Conservation (phyloP, 2,888 invertebrate species). For the Lasiommata megera region DNA sequence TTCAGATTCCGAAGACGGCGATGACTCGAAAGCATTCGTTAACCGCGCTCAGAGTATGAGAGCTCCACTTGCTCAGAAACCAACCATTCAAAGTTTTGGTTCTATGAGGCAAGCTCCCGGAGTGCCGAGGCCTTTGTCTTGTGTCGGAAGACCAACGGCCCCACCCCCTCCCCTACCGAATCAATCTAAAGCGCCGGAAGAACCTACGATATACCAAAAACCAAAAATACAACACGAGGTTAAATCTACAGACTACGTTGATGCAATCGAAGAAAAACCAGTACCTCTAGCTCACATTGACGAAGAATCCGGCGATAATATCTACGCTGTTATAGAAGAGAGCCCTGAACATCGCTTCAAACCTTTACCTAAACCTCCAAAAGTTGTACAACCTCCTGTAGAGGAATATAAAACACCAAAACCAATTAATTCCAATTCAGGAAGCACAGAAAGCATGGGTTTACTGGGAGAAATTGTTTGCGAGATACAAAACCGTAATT, state of each 20-base stretch:
- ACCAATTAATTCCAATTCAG: slow-evolving; percentile 65
- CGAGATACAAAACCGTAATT: slow-evolving; percentile 92
- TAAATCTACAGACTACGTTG: slow-evolving; percentile 85
- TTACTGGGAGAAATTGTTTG: slow-evolving; percentile 92
- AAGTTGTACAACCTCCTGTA: slow-evolving; percentile 64
- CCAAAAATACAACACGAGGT: slow-evolving; percentile 64
- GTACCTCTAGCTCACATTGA: slow-evolving; percentile 83
- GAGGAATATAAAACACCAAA: slow-evolving; percentile 74
- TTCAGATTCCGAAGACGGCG: slow-evolving; percentile 73
- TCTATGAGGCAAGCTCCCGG: slow-evolving; percentile 89
- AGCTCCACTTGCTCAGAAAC: slow-evolving; percentile 79
- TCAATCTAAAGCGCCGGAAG: slow-evolving; percentile 35
- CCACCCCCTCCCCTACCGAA: slow-evolving; percentile 88
- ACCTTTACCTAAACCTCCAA: slow-evolving; percentile 48
- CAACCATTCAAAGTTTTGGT: slow-evolving; percentile 88
- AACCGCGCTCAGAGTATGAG: slow-evolving; percentile 92
- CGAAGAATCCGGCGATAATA: slow-evolving; percentile 87
- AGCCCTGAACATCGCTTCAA: slow-evolving; percentile 78
- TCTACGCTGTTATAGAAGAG: slow-evolving; percentile 94
- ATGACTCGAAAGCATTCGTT: slow-evolving; percentile 82
- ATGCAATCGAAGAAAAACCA: slow-evolving; percentile 86
- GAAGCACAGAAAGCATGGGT: slow-evolving; percentile 87
- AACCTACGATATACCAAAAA: slow-evolving; percentile 76
- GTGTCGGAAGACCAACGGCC: slow-evolving; percentile 87
- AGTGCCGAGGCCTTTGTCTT: slow-evolving; percentile 87